A percentile compares a stretch with the other conserved stretches of the same genome.
Evolutionary conservation across 2,113 vertebrate genomes (phyloP).

Genomic region (Tylochromis polylepis): DNA sequence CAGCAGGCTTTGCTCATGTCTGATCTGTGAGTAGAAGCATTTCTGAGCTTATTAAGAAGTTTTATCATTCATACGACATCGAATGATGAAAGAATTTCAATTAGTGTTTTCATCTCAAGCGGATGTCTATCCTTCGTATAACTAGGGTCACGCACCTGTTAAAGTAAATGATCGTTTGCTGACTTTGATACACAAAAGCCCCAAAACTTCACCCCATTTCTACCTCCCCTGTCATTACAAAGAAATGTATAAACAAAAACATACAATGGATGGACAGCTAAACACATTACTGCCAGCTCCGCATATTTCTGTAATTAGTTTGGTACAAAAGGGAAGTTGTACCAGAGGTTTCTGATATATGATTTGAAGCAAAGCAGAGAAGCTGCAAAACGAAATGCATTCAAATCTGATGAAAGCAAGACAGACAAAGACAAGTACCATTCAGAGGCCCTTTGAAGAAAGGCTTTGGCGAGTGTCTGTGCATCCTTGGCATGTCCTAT

Average conservation of each 20-base stretch:
- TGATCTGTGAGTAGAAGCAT: not conserved
- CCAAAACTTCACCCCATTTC: not conserved
- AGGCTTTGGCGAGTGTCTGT: slow-evolving; percentile 22
- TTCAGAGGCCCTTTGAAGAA: slow-evolving; percentile 8
- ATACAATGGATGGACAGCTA: not conserved
- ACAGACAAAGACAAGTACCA: not conserved
- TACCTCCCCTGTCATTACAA: not conserved
- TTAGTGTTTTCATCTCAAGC: not conserved
- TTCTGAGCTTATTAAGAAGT: slow-evolving; percentile 4
- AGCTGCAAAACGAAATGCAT: not conserved
- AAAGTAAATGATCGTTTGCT: not conserved
- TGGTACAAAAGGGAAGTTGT: not conserved
- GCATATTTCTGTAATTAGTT: slow-evolving; percentile 2
- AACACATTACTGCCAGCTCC: not conserved
- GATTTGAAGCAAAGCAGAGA: not conserved
- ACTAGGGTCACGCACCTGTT: not conserved
- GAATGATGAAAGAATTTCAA: not conserved
- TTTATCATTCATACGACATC: not conserved
- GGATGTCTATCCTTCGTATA: not conserved
- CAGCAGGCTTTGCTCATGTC: not conserved
- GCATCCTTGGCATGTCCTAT: slow-evolving; percentile 25
- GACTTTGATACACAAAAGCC: not conserved
- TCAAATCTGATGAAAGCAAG: not conserved
- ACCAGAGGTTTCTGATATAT: not conserved
- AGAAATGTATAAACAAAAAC: slow-evolving; percentile 27